These are phyloP conservation scores for Sinocyclocheilus maitianheensis DNA, from an alignment of 2,113 vertebrate species.

Conservation along the genomic window DNA sequence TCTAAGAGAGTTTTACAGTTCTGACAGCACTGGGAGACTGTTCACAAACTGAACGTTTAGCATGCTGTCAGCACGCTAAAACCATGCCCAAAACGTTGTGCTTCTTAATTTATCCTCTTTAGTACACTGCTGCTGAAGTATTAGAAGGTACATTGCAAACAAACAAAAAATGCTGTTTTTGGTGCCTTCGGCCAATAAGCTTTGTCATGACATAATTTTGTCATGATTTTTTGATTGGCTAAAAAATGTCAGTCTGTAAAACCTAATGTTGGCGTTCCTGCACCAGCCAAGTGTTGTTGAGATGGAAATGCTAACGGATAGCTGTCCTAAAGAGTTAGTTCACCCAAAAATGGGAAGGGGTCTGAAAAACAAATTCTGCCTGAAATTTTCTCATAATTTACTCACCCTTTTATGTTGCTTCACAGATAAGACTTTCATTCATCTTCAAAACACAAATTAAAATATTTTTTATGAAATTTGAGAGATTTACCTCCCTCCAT, in stretches of 20 bases:
- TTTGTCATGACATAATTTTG: neutral
- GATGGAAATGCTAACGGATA: too few relatives aligned
- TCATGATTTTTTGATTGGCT: neutral
- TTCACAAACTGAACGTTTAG: neutral
- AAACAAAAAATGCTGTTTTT: neutral
- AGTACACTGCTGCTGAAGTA: neutral
- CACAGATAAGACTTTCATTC: neutral
- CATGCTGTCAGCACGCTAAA: neutral
- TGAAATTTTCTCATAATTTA: too few relatives aligned
- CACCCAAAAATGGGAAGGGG: neutral
- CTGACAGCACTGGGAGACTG: constrained; percentile 1
- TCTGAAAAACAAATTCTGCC: too few relatives aligned
- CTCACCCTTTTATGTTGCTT: too few relatives aligned
- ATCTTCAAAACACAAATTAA: neutral
- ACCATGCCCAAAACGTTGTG: neutral
- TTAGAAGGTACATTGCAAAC: neutral
- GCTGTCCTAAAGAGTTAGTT: neutral
- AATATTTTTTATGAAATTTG: neutral
- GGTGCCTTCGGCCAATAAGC: neutral
- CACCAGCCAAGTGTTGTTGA: neutral
- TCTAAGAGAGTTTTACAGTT: neutral
- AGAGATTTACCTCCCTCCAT: neutral
- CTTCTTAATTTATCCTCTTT: neutral
- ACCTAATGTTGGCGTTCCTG: neutral
- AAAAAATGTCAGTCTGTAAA: neutral